phyloP scores from a whole-genome alignment of 2,888 invertebrate species.

The Philaethria dido region DNA sequence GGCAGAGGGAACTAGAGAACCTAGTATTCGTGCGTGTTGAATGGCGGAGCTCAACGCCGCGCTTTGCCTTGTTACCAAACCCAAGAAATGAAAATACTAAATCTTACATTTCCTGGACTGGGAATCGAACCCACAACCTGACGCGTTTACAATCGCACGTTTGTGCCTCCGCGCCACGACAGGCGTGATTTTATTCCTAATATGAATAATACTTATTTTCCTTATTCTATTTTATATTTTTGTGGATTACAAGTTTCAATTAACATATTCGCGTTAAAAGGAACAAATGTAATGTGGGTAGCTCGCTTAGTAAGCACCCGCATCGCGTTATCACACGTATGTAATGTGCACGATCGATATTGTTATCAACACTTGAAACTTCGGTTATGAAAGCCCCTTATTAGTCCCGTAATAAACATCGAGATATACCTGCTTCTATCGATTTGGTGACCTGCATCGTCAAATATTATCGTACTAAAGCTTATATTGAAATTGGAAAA shows the following conservation, averaged over 20 bases:
- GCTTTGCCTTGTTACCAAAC: no score
- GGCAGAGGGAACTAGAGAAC: no score
- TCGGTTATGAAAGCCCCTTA: slow-evolving; percentile 62
- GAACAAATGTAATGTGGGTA: slow-evolving; percentile 53
- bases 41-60: no score
- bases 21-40: no score
- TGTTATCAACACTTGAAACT: slow-evolving; percentile 79
- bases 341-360: slow-evolving; percentile 69
- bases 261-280: slow-evolving; percentile 28
- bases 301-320: slow-evolving; percentile 62
- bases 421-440: slow-evolving; percentile 20
- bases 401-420: slow-evolving; percentile 34
- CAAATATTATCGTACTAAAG: not conserved
- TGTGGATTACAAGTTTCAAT: not conserved
- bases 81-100: no score
- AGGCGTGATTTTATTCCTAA: no score
- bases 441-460: slow-evolving; percentile 17
- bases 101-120: no score
- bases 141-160: no score
- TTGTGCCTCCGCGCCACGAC: no score
- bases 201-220: not conserved
- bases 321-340: slow-evolving; percentile 70
- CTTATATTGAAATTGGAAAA: not conserved
- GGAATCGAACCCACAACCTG: no score
- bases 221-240: not conserved